phyloP scores from a whole-genome alignment of 2,113 vertebrate genomes.

The Trachemys scripta region DNA sequence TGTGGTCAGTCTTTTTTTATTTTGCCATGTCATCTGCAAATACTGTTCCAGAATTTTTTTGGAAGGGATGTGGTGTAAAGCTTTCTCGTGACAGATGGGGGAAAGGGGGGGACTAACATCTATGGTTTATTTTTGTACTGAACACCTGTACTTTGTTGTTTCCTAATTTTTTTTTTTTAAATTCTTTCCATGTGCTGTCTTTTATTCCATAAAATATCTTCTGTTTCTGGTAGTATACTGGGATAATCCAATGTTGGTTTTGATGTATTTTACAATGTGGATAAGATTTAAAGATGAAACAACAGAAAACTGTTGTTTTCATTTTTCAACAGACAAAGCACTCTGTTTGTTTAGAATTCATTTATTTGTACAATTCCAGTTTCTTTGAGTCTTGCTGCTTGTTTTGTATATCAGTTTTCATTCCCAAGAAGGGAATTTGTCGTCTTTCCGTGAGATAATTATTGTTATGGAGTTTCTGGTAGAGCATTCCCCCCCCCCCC shows the following conservation, averaged over 20 bases:
- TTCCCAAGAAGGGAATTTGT: background rate
- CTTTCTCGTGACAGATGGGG: conserved; percentile 35
- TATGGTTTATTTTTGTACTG: conserved; percentile 52
- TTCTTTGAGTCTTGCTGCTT: background rate
- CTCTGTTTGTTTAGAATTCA: background rate
- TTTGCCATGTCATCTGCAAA: conserved; percentile 50
- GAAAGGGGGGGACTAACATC: background rate
- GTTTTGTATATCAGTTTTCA: background rate
- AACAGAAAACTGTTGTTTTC: background rate
- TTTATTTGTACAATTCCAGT: background rate
- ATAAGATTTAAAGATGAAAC: background rate
- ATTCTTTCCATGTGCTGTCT: conserved; percentile 20
- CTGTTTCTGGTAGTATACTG: background rate
- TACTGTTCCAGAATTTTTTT: conserved; percentile 18
- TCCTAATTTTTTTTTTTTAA: conserved; percentile 29
- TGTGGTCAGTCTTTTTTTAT: conserved; percentile 62
- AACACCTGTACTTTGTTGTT: conserved; percentile 52
- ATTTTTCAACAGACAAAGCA: background rate
- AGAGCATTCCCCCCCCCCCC: background rate
- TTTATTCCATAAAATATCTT: background rate
- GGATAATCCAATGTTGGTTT: background rate
- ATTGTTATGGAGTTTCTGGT: background rate
- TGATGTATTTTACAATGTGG: background rate
- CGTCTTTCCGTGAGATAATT: background rate
- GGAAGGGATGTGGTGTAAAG: conserved; percentile 54